These are phyloP conservation scores for Taenioides sp. DNA, from an alignment of 2,797 vertebrate genomes.

Conservation along the genomic window DNA sequence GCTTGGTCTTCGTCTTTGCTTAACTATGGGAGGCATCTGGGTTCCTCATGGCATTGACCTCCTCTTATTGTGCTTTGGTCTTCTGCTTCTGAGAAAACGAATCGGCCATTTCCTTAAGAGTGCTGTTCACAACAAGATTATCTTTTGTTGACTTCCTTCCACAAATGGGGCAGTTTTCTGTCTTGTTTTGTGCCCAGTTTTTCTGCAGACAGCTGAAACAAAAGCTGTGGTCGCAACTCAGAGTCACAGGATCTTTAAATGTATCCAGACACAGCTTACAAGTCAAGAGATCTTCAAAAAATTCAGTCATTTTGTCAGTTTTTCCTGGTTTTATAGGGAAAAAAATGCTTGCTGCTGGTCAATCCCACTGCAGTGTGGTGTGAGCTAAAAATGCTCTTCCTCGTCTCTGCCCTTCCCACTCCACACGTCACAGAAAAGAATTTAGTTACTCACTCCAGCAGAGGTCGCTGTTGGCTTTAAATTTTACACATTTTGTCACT, in stretches of 20 bases:
- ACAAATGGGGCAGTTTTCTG: background rate
- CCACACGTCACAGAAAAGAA: background rate
- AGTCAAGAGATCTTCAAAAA: background rate
- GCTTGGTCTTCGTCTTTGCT: background rate
- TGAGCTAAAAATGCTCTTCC: background rate
- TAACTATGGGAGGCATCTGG: background rate
- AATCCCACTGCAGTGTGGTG: background rate
- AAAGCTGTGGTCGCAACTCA: slow-evolving; percentile 7
- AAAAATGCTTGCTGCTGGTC: background rate
- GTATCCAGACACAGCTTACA: slow-evolving; percentile 4
- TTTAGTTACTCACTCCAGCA: background rate
- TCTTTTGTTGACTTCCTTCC: background rate
- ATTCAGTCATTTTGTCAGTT: background rate
- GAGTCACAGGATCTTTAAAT: slow-evolving; percentile 1
- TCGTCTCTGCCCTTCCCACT: background rate
- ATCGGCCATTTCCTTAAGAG: slow-evolving; percentile 5
- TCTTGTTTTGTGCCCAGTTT: slow-evolving; percentile 9
- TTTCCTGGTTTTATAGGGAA: background rate
- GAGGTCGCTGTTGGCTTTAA: background rate
- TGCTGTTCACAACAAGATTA: background rate
- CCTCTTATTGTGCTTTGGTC: background rate
- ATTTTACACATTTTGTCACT: background rate
- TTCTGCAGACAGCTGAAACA: background rate
- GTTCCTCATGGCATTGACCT: background rate
- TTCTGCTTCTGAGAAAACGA: slow-evolving; percentile 1